Evolutionary conservation across 2,113 vertebrate species (phyloP).

Genomic region (Oncorhynchus nerka): DNA sequence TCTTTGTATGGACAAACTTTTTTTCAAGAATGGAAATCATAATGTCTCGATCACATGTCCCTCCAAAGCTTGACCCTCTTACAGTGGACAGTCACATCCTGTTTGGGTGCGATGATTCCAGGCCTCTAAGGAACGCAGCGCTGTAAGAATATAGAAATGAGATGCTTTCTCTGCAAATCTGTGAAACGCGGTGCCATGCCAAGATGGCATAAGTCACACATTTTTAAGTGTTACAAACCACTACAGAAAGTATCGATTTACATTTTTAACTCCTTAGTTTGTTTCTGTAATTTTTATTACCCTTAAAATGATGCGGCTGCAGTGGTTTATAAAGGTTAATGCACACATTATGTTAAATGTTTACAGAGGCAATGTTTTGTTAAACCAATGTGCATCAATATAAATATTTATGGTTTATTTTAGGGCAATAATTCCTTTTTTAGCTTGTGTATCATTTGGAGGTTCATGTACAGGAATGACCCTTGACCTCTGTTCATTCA

Average conservation of each 20-base stretch:
- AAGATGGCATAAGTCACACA: constrained; percentile 8
- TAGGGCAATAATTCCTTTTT: constrained; percentile 54
- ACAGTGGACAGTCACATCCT: constrained; percentile 34
- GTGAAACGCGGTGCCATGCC: constrained; percentile 2
- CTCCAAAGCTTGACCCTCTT: neutral
- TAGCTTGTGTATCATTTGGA: constrained; percentile 71
- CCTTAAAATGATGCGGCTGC: constrained; percentile 61
- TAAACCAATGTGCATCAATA: constrained; percentile 64
- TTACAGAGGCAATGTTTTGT: constrained; percentile 71
- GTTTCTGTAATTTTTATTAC: constrained; percentile 40
- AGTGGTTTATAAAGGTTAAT: constrained; percentile 61
- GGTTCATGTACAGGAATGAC: constrained; percentile 63
- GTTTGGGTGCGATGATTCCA: constrained; percentile 9
- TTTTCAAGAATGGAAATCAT: neutral
- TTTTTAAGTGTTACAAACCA: constrained; percentile 59
- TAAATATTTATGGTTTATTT: constrained; percentile 73
- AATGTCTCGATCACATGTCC: neutral
- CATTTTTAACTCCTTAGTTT: constrained; percentile 60
- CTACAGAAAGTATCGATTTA: constrained; percentile 24
- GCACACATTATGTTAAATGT: constrained; percentile 71
- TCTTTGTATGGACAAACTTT: neutral
- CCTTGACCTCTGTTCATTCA: constrained; percentile 40
- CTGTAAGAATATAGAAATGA: neutral
- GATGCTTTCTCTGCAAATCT: constrained; percentile 17
- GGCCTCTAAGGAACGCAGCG: neutral